A percentile compares a stretch with the other conserved stretches of the same genome.
These are phyloP conservation scores for Byasa hedistus DNA, from an alignment of 2,888 invertebrate species.

Conservation along the genomic window DNA sequence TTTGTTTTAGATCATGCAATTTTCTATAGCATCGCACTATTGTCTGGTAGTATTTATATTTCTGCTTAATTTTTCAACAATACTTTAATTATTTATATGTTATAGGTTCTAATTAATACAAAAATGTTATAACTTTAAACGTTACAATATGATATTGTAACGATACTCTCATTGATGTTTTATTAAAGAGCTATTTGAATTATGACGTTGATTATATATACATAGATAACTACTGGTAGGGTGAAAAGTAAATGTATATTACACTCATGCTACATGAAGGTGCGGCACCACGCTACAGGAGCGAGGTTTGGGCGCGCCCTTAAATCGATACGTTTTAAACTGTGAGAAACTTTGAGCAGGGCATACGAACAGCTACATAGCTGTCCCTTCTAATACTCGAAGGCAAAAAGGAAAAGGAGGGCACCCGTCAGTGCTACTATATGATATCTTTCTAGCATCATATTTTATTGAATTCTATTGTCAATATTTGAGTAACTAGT, in stretches of 20 bases:
- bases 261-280: slow-evolving; percentile 23
- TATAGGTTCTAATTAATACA: no score
- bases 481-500: neutral
- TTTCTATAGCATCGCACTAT: no score
- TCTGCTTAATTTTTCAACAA: no score
- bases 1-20: no score
- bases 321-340: slow-evolving; percentile 42
- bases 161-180: no score
- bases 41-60: no score
- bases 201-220: neutral
- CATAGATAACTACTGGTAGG: neutral
- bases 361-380: slow-evolving; percentile 18
- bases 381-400: slow-evolving; percentile 31
- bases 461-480: neutral
- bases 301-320: slow-evolving; percentile 44
- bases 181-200: neutral
- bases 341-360: slow-evolving; percentile 33
- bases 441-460: neutral
- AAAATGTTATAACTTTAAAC: no score
- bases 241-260: slow-evolving; percentile 6
- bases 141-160: no score
- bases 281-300: slow-evolving; percentile 29
- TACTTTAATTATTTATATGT: no score
- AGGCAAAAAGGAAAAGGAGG: slow-evolving; percentile 24
- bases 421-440: slow-evolving; percentile 12